These are phyloP conservation scores for Punctoribates punctum DNA, from an alignment of 2,888 invertebrate species.

Conservation along the genomic window DNA sequence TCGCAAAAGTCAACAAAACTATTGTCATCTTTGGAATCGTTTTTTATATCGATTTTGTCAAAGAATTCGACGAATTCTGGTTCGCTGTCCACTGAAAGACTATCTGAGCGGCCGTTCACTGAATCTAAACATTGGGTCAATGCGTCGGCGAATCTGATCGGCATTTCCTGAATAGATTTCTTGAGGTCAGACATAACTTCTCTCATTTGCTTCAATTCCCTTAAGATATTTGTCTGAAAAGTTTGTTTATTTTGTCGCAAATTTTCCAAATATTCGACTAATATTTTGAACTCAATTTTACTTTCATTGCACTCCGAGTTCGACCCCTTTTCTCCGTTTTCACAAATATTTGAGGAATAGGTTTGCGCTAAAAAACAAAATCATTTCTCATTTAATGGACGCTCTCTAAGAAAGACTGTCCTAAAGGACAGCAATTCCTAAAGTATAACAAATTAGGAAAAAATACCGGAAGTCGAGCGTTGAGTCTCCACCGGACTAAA, in stretches of 20 bases:
- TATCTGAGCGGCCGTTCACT: background rate
- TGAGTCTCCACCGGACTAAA: no score
- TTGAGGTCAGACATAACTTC: constrained; percentile 11
- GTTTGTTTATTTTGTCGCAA: background rate
- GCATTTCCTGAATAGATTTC: background rate
- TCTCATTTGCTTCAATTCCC: constrained; percentile 24
- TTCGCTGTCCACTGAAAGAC: background rate
- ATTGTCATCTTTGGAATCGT: background rate
- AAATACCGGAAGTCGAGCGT: no score
- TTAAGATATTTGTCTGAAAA: constrained; percentile 1
- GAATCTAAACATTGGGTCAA: background rate
- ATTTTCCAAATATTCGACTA: background rate
- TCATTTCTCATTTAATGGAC: no score
- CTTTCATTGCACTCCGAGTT: background rate
- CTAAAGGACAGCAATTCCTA: no score
- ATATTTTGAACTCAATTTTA: background rate
- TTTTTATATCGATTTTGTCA: background rate
- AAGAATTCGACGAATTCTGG: background rate
- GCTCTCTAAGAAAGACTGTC: no score
- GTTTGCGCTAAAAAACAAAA: no score
- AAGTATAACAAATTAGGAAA: no score
- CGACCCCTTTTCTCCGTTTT: no score
- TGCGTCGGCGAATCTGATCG: background rate
- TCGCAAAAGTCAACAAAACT: background rate
- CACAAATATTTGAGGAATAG: no score